Evolutionary conservation across 2,888 invertebrate genomes (phyloP).

Genomic region (Julus scandinavius): DNA sequence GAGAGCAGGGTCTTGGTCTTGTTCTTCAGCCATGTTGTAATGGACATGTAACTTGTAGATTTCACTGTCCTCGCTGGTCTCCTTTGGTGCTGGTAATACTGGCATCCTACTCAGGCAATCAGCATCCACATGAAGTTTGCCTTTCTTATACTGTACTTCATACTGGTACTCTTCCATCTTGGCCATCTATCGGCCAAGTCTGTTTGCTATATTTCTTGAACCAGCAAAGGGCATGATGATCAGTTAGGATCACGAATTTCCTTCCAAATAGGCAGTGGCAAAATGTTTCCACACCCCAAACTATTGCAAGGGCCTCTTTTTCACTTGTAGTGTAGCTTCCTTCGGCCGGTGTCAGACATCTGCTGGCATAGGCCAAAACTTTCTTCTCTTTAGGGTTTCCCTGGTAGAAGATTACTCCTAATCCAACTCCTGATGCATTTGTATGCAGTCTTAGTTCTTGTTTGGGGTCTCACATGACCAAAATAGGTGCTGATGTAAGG

Average conservation of each 20-base stretch:
- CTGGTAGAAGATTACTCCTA: no score
- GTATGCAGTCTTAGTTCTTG: no score
- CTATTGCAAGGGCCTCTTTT: conserved; percentile 60
- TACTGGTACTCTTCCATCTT: no score
- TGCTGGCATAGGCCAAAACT: no score
- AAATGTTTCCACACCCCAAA: conserved; percentile 60
- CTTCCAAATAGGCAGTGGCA: conserved; percentile 60
- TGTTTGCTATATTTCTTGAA: conserved; percentile 57
- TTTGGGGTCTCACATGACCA: no score
- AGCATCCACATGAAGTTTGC: not conserved
- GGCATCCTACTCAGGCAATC: not conserved
- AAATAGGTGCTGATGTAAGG: no score
- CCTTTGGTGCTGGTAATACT: not conserved
- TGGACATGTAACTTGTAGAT: not conserved
- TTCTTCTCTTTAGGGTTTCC: no score
- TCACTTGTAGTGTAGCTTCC: conserved; percentile 60
- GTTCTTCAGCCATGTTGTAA: not conserved
- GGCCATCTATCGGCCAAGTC: conserved; percentile 60
- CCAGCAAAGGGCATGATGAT: conserved; percentile 61
- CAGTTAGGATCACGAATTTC: conserved; percentile 60
- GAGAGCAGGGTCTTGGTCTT: not conserved
- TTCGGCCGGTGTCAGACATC: not conserved
- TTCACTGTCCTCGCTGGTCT: not conserved
- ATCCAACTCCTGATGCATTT: no score
- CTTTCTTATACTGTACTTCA: no score